Percentiles rank a stretch among this genome's conserved stretches.
Conservation (phyloP, 2,797 vertebrate genomes). For the Ara ararauna region DNA sequence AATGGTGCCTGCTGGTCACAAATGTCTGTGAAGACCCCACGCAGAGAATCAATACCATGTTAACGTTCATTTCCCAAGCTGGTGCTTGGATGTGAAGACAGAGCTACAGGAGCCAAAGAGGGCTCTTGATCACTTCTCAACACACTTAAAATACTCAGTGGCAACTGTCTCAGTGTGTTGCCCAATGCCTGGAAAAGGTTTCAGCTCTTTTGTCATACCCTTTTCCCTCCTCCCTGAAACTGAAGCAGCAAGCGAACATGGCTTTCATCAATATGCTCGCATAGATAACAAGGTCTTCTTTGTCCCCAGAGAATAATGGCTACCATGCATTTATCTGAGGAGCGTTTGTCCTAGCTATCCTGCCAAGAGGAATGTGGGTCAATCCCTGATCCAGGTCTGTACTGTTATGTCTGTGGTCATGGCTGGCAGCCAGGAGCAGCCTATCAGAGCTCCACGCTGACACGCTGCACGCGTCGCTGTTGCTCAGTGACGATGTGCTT, state of each 20-base stretch:
- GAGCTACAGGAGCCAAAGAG: background rate
- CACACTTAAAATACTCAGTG: background rate
- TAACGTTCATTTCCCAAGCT: background rate
- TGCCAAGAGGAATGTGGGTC: slow-evolving; percentile 54
- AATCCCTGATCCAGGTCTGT: slow-evolving; percentile 10
- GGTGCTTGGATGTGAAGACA: background rate
- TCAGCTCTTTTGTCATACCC: background rate
- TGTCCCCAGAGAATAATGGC: background rate
- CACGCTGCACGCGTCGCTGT: background rate
- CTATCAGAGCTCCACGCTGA: background rate
- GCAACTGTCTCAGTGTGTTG: background rate
- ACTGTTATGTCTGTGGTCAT: background rate
- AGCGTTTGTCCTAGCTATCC: slow-evolving; percentile 22
- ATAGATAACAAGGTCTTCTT: slow-evolving; percentile 18
- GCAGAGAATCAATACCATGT: background rate
- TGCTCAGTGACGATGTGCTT: background rate
- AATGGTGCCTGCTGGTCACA: background rate
- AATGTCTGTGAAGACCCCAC: background rate
- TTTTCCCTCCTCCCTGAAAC: background rate
- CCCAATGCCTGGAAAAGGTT: background rate
- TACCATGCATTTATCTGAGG: background rate
- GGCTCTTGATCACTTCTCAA: background rate
- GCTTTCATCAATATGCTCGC: background rate
- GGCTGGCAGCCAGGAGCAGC: slow-evolving; percentile 36
- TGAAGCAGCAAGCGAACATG: background rate